phyloP scores from a whole-genome alignment of 2,113 vertebrate genomes.

The Phrynosoma blainvillii region DNA sequence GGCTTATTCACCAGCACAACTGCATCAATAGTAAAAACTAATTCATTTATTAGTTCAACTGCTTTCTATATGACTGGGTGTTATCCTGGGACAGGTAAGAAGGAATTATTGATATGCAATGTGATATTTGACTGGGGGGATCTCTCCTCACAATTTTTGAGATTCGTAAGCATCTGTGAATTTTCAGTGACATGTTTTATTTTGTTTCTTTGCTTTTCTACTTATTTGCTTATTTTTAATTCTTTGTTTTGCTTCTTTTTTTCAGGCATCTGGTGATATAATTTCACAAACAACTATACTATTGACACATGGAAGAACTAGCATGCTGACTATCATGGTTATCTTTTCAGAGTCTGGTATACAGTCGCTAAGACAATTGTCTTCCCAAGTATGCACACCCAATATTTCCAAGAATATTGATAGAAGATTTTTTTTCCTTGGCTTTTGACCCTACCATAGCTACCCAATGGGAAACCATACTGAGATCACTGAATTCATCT shows the following conservation, averaged over 20 bases:
- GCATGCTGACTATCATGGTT: background rate
- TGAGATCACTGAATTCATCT: background rate
- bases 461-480: conserved; percentile 5
- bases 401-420: background rate
- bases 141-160: background rate
- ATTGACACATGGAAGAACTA: background rate
- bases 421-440: background rate
- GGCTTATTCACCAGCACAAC: background rate
- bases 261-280: background rate
- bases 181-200: background rate
- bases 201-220: background rate
- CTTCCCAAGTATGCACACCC: too few relatives aligned
- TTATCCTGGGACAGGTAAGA: background rate
- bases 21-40: background rate
- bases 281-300: background rate
- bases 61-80: background rate
- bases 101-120: too few relatives aligned
- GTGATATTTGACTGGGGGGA: background rate
- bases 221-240: background rate
- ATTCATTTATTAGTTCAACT: background rate
- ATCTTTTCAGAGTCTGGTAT: background rate
- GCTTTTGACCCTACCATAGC: background rate
- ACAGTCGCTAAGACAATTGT: background rate
- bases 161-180: background rate
- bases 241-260: background rate